Percentiles rank a stretch among this genome's conserved stretches.
Conservation (phyloP, 1,140 invertebrate species). For the Magallana ariakensis region DNA sequence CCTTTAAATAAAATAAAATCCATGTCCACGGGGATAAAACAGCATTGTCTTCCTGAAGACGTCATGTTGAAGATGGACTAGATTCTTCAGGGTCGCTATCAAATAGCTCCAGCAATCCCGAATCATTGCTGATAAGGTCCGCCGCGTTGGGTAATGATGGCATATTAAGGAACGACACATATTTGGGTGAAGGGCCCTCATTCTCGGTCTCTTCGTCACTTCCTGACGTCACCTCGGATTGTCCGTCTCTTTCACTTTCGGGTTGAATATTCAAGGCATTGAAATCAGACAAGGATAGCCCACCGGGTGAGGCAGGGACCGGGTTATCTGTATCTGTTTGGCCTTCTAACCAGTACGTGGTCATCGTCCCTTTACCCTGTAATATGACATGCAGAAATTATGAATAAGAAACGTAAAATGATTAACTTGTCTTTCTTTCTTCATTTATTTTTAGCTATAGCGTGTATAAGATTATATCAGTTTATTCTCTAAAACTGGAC, state of each 20-base stretch:
- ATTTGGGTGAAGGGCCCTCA: not conserved
- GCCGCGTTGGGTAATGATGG: conserved; percentile 22
- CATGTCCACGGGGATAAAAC: no score
- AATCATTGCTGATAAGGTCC: conserved; percentile 27
- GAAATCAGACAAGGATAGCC: not conserved
- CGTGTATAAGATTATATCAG: no score
- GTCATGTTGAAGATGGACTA: not conserved
- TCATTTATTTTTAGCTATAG: no score
- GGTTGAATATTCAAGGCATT: conserved; percentile 21
- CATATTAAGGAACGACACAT: conserved; percentile 30
- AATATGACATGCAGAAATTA: not conserved
- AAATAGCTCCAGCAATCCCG: not conserved
- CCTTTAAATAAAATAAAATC: no score
- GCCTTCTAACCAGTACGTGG: conserved; percentile 62
- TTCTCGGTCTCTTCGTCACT: not conserved
- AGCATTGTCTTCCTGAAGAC: not conserved
- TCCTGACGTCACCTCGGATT: not conserved
- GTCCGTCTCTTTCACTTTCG: not conserved
- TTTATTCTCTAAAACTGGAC: no score
- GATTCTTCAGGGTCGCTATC: not conserved
- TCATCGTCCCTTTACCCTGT: conserved; percentile 64
- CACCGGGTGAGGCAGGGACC: not conserved
- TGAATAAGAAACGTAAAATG: no score
- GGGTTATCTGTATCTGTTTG: conserved; percentile 20
- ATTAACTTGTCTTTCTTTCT: no score